Evolutionary conservation across 2,113 vertebrate species (phyloP), one percentile per base, ranked within the genome.

Genomic region (Tachysurus fulvidraco): DNA sequence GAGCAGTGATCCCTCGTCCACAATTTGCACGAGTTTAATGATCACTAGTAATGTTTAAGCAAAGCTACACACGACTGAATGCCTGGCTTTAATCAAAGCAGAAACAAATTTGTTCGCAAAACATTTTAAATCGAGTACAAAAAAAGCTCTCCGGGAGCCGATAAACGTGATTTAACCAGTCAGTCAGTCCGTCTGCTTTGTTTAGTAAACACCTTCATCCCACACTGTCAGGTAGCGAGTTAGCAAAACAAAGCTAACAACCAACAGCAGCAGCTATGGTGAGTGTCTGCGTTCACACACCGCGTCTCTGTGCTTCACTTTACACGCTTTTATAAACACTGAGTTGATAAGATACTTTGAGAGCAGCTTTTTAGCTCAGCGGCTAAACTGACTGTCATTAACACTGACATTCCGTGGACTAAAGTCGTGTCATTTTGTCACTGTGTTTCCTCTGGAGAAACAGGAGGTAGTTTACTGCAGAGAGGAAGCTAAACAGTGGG

Each of bases 181-280:
- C 23, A n/a, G 59, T 28, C 13, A 14, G 13, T 30, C 57, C 13
- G 19, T 19, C 57, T 14, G 65, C 65, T 67, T 36, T 69, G 46
- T 7, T 10, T n/a, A 6, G 10, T 50, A 4, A 46, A 13, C 71
- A 25, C n/a, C 14, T 67, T 6, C 4, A 21, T 8, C 11, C 73
- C 7, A n/a, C 23, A 5, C 12, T 57, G 77, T 5, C 28, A 36
- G 54, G 2, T 23, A 79, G 77, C 77, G n/a, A 36, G 54, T 36
- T 79, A 79, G 77, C 77, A 57, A 55, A 57, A 55, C 25, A 50
- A 8, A 36, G 77, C 77, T 79, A 59, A 57, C 77, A 36, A 36
- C 36, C 36, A 79, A 79, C 4, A 36, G n/a, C 77, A 57, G 54
- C 4, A 36, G 16, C 54, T 3, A 14, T 11, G 0, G 2, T 2